phyloP scores from a whole-genome alignment of 1,140 invertebrate species.

The Spodoptera frugiperda region DNA sequence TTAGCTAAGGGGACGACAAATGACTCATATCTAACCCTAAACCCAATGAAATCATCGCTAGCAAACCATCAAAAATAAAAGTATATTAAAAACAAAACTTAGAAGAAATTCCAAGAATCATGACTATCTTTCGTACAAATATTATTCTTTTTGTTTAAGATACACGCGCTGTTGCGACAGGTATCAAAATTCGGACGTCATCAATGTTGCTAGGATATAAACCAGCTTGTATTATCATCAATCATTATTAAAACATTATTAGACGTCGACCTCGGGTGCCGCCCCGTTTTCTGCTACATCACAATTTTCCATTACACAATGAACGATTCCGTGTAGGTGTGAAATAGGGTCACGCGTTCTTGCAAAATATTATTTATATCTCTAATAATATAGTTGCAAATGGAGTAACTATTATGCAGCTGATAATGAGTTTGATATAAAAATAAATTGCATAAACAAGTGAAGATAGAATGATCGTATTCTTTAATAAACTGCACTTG shows the following conservation, averaged over 20 bases:
- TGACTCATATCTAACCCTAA: neutral
- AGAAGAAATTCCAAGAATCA: neutral
- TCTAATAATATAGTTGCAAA: neutral
- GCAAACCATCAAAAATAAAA: neutral
- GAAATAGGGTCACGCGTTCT: slow-evolving; percentile 33
- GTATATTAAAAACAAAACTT: neutral
- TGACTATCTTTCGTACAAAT: too few relatives aligned
- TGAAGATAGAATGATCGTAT: neutral
- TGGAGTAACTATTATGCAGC: too few relatives aligned
- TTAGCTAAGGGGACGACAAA: neutral
- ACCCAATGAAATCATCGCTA: neutral
- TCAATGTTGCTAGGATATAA: slow-evolving; percentile 28
- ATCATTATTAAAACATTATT: slow-evolving; percentile 55
- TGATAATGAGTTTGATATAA: too few relatives aligned
- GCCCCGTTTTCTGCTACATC: slow-evolving; percentile 48
- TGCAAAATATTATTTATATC: slow-evolving; percentile 18
- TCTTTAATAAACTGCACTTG: neutral
- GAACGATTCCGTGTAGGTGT: slow-evolving; percentile 37
- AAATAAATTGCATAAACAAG: neutral
- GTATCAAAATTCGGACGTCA: slow-evolving; percentile 26
- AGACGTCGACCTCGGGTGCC: slow-evolving; percentile 47
- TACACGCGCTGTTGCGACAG: slow-evolving; percentile 15
- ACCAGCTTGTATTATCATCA: slow-evolving; percentile 38
- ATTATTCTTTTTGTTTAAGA: too few relatives aligned
- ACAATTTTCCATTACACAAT: slow-evolving; percentile 46